Evolutionary conservation across 2,888 invertebrate species (phyloP), one percentile per base, ranked within the genome.

Genomic region (Macrosoma leucophasiata): DNA sequence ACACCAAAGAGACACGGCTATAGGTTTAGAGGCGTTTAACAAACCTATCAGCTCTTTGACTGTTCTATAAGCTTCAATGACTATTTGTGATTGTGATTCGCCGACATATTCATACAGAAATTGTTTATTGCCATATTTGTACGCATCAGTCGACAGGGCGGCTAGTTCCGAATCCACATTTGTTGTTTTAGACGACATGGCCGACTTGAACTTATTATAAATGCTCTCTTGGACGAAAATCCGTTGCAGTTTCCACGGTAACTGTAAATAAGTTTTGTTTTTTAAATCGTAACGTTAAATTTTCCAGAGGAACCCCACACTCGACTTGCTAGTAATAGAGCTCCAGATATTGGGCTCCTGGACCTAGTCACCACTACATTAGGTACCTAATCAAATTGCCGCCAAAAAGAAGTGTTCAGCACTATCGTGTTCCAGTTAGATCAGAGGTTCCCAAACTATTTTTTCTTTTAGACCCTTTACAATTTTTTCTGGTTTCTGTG

Each of bases 151-250:
- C 32, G 48, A 43, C n/a, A 28, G 14, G 8, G 26, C 12, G 11
- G 13, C 31, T 17, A 39, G 3, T 7, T 34, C 13, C 5, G 11
- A 22, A 8, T 21, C 20, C 10, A 14, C 10, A 11, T 27, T 12
- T 11, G n/a, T 0, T 37, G 29, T 13, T 29, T 65, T 70, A 58
- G 62, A 60, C 11, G 37, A 30, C 3, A 73, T 34, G 4, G 50
- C 43, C 2, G 46, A 41, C 25, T 59, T 60, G 32, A 76, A 69
- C 2, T 48, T 44, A 6, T 57, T 46, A 20, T 59, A 55, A 1
- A 62, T 45, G 39, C 49, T 59, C 39, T 77, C 76, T 41, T 77
- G 74, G 2, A 77, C 62, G 2, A 61, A 41, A 14, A 77, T 49
- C 3, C 44, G 52, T 4, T 42, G 36, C 4, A 75, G 33, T 5